Conservation (phyloP, 2,888 invertebrate species). For the Gasteruption jaculator region DNA sequence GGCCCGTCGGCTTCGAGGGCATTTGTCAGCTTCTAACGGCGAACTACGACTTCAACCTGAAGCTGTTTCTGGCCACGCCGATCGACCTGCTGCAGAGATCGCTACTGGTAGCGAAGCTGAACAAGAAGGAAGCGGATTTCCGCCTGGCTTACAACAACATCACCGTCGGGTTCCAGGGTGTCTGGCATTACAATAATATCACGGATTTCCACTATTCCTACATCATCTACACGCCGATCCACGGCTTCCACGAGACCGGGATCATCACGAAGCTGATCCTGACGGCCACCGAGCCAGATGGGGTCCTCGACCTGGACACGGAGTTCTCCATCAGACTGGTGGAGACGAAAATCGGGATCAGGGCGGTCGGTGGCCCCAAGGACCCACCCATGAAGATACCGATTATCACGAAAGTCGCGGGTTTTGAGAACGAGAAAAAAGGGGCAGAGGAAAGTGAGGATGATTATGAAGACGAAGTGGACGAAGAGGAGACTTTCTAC, state of each 20-base stretch:
- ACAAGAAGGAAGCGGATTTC: slow-evolving; percentile 67
- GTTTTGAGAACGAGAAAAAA: slow-evolving; percentile 4
- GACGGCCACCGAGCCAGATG: slow-evolving; percentile 49
- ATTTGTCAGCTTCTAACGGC: slow-evolving; percentile 61
- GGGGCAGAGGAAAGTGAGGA: slow-evolving; percentile 41
- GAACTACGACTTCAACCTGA: slow-evolving; percentile 66
- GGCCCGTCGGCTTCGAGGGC: slow-evolving; percentile 68
- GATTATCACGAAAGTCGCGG: slow-evolving; percentile 21
- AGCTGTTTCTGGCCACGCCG: slow-evolving; percentile 70
- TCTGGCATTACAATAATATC: slow-evolving; percentile 67
- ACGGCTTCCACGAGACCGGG: slow-evolving; percentile 74
- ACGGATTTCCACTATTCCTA: slow-evolving; percentile 76
- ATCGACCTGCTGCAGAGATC: slow-evolving; percentile 66
- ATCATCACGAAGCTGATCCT: slow-evolving; percentile 68
- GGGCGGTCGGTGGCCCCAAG: slow-evolving; percentile 37
- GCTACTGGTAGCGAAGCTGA: slow-evolving; percentile 66
- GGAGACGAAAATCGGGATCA: slow-evolving; percentile 59
- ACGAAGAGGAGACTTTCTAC: slow-evolving; percentile 52
- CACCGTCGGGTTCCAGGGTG: slow-evolving; percentile 72
- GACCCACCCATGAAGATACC: slow-evolving; percentile 33
- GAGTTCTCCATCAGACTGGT: slow-evolving; percentile 68
- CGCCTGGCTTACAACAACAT: slow-evolving; percentile 72
- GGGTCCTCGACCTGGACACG: slow-evolving; percentile 56
- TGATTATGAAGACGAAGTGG: slow-evolving; percentile 47
- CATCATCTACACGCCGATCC: slow-evolving; percentile 72